Evolutionary conservation across 2,797 vertebrate species (phyloP), one percentile per base, ranked within the genome.

Genomic region (Enteromius thamalakanensis): DNA sequence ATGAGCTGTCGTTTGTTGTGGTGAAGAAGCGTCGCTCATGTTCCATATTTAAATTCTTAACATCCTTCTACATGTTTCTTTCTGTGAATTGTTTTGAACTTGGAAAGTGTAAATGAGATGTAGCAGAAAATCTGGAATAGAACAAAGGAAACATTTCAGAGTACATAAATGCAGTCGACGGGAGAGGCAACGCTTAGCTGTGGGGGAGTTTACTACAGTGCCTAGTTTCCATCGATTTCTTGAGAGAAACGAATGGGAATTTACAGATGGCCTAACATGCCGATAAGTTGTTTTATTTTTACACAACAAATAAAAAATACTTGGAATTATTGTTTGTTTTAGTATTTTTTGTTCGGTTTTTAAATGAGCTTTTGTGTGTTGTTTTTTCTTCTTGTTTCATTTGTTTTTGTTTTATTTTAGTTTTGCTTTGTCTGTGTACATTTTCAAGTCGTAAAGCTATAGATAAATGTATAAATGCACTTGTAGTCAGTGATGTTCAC

Each of bases 1-100:
- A 78, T 17, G 37, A 34, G 8, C 32, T 70, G 75, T 34, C 15
- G 34, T 75, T 80, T 84, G 86, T 76, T 87, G 84, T 86, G 86
- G 86, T 76, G n/a, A 60, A 70, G 60, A 64, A 1, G 29, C 23
- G 9, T 21, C 17, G 8, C 69, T 69, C 19, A 19, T 55, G 3
- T 76, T 75, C 26, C 11, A 10, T 14, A 49, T 58, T 29, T n/a
- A 42, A 47, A 58, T 9, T 77, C 14, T 80, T 37, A 65, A 51
- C 83, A 77, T 86, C 76, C 49, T 85, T 80, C 82, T 60, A 72
- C 15, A 11, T 40, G 5, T 42, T 72, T 21, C 53, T 7, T 77
- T 84, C 42, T 83, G 26, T 53, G 86, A 84, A 69, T 80, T 47
- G 26, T 23, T 70, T 64, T 29, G 47, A 82, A 53, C 55, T 37